Evolutionary conservation across 1,140 invertebrate genomes (phyloP), one percentile per base, ranked within the genome.

Genomic region (Goniozus legneri): DNA sequence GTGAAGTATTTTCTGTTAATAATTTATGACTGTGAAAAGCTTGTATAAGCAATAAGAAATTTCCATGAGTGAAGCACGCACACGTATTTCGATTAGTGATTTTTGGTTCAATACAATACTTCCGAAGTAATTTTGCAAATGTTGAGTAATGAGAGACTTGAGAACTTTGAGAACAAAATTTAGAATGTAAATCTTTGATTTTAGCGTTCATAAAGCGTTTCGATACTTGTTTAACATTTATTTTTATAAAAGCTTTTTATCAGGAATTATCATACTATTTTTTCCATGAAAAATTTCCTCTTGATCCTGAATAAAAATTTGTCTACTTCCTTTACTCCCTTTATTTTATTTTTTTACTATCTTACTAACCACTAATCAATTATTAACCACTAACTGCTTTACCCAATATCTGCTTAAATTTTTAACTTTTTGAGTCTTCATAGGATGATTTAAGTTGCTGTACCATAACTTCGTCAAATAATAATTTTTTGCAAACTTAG

Each of bases 61-160:
- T 54, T 51, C 42, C 52, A 51, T 54, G 48, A 37, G 22, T 34
- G 19, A 46, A 43, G 32, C 52, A 54, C 19, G 46, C 42, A 42
- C 52, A 38, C n/a, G n/a, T n/a, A n/a, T n/a, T n/a, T n/a, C n/a
- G n/a, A n/a, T n/a, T n/a, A n/a, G n/a, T n/a, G n/a, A n/a, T n/a
- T n/a, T n/a, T n/a, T n/a, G n/a, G n/a, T n/a, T n/a, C n/a, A n/a
- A n/a, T n/a, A n/a, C n/a, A n/a, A n/a, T n/a, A n/a, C n/a, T n/a
- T n/a, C n/a, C n/a, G n/a, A n/a, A n/a, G n/a, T n/a, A n/a, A n/a
- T n/a, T n/a, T n/a, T n/a, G n/a, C n/a, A n/a, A n/a, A n/a, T n/a
- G n/a, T n/a, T n/a, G n/a, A n/a, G n/a, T n/a, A n/a, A n/a, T n/a
- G n/a, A n/a, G n/a, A n/a, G n/a, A n/a, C n/a, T n/a, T n/a, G n/a